A percentile compares a stretch with the other conserved stretches of the same genome.
These are phyloP conservation scores for Cydia splendana DNA, from an alignment of 1,140 invertebrate genomes.

Conservation along the genomic window DNA sequence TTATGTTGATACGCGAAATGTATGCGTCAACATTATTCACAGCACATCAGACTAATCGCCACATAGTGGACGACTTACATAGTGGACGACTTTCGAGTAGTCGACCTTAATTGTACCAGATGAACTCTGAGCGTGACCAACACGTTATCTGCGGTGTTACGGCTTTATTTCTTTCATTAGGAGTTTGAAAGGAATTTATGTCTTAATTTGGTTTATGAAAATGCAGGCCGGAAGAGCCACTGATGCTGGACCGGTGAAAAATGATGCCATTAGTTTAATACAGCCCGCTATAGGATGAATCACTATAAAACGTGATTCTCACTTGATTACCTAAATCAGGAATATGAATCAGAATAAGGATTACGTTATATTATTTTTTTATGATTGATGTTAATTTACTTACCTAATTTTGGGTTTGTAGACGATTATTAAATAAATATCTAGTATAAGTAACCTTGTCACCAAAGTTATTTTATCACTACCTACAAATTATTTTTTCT, in stretches of 20 bases:
- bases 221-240: conserved; percentile 59
- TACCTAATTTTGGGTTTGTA: too few relatives aligned
- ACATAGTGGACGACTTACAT: conserved; percentile 35
- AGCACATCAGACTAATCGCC: conserved; percentile 49
- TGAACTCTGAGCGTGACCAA: conserved; percentile 61
- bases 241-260: conserved; percentile 39
- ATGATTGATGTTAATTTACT: neutral
- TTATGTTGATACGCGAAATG: neutral
- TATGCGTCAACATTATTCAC: neutral
- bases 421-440: too few relatives aligned
- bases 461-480: too few relatives aligned
- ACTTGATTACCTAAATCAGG: conserved; percentile 19
- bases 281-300: conserved; percentile 12
- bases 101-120: conserved; percentile 49
- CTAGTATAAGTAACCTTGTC: too few relatives aligned
- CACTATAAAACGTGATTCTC: neutral
- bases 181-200: conserved; percentile 63
- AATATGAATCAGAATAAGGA: neutral
- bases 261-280: conserved; percentile 55
- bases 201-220: conserved; percentile 69
- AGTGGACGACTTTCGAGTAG: conserved; percentile 31
- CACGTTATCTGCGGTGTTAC: conserved; percentile 65
- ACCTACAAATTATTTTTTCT: too few relatives aligned
- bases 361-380: neutral
- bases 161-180: conserved; percentile 62